Conservation (phyloP, 1,140 invertebrate species). For the Eupeodes corollae region DNA sequence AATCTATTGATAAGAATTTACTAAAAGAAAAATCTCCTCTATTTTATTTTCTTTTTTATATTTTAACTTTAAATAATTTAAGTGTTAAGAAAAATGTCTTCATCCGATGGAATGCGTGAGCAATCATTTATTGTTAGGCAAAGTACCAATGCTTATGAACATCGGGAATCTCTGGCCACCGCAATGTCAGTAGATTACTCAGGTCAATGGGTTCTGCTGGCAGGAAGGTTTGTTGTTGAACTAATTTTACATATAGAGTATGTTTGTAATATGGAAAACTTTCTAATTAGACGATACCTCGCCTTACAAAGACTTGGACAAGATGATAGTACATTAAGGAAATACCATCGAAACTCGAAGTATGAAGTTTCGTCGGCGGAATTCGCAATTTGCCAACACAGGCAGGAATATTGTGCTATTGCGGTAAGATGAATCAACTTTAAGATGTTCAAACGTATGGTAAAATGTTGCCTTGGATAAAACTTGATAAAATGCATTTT, state of each 20-base stretch:
- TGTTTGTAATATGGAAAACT: background rate
- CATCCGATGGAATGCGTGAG: too few species aligned
- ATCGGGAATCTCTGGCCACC: slow-evolving; percentile 62
- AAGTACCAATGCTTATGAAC: slow-evolving; percentile 29
- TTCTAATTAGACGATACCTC: slow-evolving; percentile 40
- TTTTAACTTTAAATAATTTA: too few species aligned
- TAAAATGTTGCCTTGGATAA: too few species aligned
- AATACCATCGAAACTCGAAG: slow-evolving; percentile 79
- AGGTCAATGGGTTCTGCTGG: slow-evolving; percentile 70
- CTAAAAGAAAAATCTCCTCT: too few species aligned
- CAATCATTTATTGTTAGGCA: background rate
- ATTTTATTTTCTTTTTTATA: too few species aligned
- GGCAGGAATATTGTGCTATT: slow-evolving; percentile 75
- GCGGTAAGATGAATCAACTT: slow-evolving; percentile 78
- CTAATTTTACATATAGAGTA: background rate
- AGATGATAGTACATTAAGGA: slow-evolving; percentile 58
- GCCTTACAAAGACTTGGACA: slow-evolving; percentile 66
- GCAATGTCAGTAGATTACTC: slow-evolving; percentile 82
- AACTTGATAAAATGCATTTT: too few species aligned
- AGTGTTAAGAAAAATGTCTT: too few species aligned
- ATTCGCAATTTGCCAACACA: slow-evolving; percentile 73
- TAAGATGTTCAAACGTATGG: too few species aligned
- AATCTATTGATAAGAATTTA: too few species aligned
- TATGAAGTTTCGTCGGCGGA: slow-evolving; percentile 86
- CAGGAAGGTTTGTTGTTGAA: slow-evolving; percentile 51